Conservation (phyloP, 1,140 invertebrate genomes). For the Samia ricini region DNA sequence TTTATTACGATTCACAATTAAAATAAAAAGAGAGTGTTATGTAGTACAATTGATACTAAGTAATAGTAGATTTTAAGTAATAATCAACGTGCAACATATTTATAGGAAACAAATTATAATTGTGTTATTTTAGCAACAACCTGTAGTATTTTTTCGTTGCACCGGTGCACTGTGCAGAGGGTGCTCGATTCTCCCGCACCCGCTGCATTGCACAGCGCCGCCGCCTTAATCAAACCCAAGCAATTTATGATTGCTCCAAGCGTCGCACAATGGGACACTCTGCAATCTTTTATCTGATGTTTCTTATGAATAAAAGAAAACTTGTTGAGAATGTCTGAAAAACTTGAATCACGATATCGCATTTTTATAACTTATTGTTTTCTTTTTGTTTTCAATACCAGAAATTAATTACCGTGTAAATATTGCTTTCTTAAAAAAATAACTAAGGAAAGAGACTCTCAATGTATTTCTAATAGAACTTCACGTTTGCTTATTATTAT, state of each 20-base stretch:
- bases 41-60: too few relatives aligned
- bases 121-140: slow-evolving; percentile 20
- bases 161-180: slow-evolving; percentile 53
- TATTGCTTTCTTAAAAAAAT: too few relatives aligned
- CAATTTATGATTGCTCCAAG: slow-evolving; percentile 65
- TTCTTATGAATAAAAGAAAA: background rate
- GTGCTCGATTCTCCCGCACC: slow-evolving; percentile 34
- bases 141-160: slow-evolving; percentile 42
- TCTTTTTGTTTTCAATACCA: background rate
- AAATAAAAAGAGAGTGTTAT: too few relatives aligned
- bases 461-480: too few relatives aligned
- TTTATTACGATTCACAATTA: too few relatives aligned
- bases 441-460: too few relatives aligned
- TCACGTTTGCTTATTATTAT: too few relatives aligned
- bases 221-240: slow-evolving; percentile 72
- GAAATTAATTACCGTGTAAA: too few relatives aligned
- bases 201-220: slow-evolving; percentile 33
- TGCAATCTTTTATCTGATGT: slow-evolving; percentile 17
- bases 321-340: background rate
- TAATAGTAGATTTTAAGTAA: too few relatives aligned
- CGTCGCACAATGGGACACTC: slow-evolving; percentile 24
- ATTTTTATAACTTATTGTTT: background rate
- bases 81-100: too few relatives aligned
- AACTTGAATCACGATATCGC: background rate
- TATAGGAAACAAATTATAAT: too few relatives aligned